A percentile compares a stretch with the other conserved stretches of the same genome.
phyloP scores from a whole-genome alignment of 2,113 vertebrate species.

The Macquaria australasica region DNA sequence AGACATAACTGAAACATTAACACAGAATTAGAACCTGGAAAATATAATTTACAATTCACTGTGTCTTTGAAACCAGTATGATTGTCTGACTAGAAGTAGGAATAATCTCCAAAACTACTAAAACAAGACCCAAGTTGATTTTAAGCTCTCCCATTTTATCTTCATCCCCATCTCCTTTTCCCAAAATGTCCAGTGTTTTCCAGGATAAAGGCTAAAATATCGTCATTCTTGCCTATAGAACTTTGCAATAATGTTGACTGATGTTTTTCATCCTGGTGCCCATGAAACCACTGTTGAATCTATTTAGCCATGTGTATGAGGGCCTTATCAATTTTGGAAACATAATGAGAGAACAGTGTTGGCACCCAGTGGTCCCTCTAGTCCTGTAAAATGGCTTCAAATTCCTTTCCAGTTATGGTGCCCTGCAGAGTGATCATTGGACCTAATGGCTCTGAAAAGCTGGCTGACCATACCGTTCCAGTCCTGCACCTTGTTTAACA shows the following conservation, averaged over 20 bases:
- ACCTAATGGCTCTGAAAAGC: slow-evolving; percentile 54
- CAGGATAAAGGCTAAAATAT: neutral
- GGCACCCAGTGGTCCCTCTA: slow-evolving; percentile 33
- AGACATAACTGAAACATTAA: neutral
- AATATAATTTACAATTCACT: neutral
- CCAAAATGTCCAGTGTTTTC: neutral
- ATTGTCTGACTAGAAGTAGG: neutral
- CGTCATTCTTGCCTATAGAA: neutral
- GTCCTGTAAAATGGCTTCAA: slow-evolving; percentile 44
- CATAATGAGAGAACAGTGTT: slow-evolving; percentile 33
- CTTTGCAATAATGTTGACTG: neutral
- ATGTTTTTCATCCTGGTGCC: neutral
- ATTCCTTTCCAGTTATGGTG: slow-evolving; percentile 29
- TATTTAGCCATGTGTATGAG: neutral
- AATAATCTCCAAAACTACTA: neutral
- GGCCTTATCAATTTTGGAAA: slow-evolving; percentile 23
- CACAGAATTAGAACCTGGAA: neutral
- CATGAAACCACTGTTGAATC: neutral
- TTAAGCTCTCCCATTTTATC: neutral
- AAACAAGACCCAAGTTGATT: neutral
- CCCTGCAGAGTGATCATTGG: slow-evolving; percentile 49
- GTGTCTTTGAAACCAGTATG: no score
- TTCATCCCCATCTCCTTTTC: neutral
- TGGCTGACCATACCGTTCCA: slow-evolving; percentile 28
- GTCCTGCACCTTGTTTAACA: slow-evolving; percentile 40